A percentile compares a stretch with the other conserved stretches of the same genome.
Conservation (phyloP, 2,888 invertebrate species). For the Aleiodes leptofemur region DNA sequence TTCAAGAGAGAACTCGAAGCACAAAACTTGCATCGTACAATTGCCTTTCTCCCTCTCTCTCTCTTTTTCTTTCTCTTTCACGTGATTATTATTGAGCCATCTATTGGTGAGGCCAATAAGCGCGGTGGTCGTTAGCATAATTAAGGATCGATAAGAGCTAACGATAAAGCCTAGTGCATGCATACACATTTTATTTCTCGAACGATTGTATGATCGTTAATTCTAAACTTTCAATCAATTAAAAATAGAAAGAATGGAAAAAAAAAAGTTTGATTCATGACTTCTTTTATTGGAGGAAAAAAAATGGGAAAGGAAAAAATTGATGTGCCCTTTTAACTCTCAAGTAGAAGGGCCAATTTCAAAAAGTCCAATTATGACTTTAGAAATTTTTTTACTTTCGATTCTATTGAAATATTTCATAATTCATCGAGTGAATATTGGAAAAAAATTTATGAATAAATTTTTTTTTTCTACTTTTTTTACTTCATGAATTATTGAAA, state of each 20-base stretch:
- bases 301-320: background rate
- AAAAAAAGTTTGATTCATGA: background rate
- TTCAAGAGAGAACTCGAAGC: constrained; percentile 14
- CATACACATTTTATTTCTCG: constrained; percentile 19
- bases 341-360: background rate
- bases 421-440: no score
- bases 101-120: constrained; percentile 33
- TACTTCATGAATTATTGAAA: no score
- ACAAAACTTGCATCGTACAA: constrained; percentile 10
- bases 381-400: no score
- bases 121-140: constrained; percentile 44
- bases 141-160: constrained; percentile 39
- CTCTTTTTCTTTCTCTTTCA: background rate
- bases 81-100: constrained; percentile 46
- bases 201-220: constrained; percentile 23
- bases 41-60: background rate
- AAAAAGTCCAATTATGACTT: no score
- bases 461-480: no score
- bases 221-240: constrained; percentile 23
- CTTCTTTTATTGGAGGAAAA: background rate
- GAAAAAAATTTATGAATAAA: no score
- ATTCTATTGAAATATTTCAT: no score
- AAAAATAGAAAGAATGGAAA: background rate
- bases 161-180: constrained; percentile 42
- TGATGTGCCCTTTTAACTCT: background rate